Evolutionary conservation across 1,140 invertebrate genomes (phyloP).

Genomic region (Idris sp.): DNA sequence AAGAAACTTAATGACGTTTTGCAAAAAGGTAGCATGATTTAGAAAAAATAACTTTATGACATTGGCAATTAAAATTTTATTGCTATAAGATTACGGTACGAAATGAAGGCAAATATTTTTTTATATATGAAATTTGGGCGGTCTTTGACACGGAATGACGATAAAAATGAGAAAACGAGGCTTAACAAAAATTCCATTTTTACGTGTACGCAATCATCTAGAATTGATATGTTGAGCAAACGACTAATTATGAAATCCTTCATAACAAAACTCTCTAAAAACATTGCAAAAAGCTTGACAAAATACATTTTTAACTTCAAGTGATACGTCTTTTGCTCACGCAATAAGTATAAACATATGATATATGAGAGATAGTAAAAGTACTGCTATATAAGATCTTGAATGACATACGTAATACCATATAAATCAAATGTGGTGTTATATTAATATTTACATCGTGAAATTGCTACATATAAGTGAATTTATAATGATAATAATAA

Average conservation of each 20-base stretch:
- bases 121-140: constrained; percentile 22
- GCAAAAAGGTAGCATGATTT: constrained; percentile 11
- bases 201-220: constrained; percentile 5
- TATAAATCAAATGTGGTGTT: constrained; percentile 15
- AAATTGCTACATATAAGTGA: too few relatives aligned
- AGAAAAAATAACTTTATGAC: constrained; percentile 28
- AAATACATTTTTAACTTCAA: constrained; percentile 16
- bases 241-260: constrained; percentile 30
- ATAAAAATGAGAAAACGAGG: constrained; percentile 9
- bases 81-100: constrained; percentile 20
- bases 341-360: constrained; percentile 4
- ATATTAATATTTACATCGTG: constrained; percentile 3
- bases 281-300: constrained; percentile 1
- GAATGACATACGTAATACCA: constrained; percentile 9
- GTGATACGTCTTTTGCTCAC: constrained; percentile 14
- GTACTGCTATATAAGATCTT: constrained; percentile 16
- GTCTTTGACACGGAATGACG: constrained; percentile 6
- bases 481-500: too few relatives aligned
- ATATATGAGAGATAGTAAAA: constrained; percentile 28
- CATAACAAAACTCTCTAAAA: constrained; percentile 9
- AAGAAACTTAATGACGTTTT: constrained; percentile 25
- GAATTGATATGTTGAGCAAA: constrained; percentile 17
- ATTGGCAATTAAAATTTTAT: constrained; percentile 45
- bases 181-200: too few relatives aligned
- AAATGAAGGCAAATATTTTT: constrained; percentile 25